Evolutionary conservation across 2,113 vertebrate species (phyloP).

Genomic region (Amblyornis subalaris): DNA sequence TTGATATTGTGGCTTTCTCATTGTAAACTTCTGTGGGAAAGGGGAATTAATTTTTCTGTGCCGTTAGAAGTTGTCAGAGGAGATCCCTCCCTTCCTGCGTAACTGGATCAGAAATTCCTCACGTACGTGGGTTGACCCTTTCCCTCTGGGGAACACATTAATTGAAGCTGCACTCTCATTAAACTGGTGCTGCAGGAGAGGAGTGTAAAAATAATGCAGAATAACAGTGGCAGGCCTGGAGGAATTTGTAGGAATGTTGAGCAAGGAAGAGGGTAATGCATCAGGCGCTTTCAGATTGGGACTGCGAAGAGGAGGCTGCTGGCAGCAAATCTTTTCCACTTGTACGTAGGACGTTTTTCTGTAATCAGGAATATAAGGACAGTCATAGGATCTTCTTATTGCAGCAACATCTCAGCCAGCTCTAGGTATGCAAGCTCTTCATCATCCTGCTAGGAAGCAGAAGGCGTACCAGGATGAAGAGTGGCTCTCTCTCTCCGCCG

Average conservation of each 20-base stretch:
- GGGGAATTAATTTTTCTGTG: conserved; percentile 23
- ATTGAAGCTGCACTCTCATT: background rate
- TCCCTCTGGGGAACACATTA: background rate
- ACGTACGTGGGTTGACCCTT: background rate
- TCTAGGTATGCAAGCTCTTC: background rate
- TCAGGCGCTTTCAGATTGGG: background rate
- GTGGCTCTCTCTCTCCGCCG: accelerated
- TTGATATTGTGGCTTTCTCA: background rate
- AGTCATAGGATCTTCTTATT: background rate
- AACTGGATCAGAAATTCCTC: background rate
- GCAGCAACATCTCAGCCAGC: background rate
- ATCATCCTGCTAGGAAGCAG: background rate
- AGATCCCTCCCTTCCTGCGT: background rate
- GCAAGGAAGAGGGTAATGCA: background rate
- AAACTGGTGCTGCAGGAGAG: conserved; percentile 4
- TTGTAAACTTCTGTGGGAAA: conserved; percentile 18
- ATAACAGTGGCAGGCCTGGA: background rate
- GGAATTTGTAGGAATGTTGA: background rate
- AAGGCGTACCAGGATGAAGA: background rate
- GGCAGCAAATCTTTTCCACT: background rate
- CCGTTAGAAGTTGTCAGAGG: conserved; percentile 25
- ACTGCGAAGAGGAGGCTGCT: background rate
- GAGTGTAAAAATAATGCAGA: background rate
- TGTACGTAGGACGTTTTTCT: background rate
- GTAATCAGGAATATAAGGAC: background rate